Evolutionary conservation across 2,113 vertebrate genomes (phyloP), one percentile per base, ranked within the genome.

Genomic region (Semnornis frantzii): DNA sequence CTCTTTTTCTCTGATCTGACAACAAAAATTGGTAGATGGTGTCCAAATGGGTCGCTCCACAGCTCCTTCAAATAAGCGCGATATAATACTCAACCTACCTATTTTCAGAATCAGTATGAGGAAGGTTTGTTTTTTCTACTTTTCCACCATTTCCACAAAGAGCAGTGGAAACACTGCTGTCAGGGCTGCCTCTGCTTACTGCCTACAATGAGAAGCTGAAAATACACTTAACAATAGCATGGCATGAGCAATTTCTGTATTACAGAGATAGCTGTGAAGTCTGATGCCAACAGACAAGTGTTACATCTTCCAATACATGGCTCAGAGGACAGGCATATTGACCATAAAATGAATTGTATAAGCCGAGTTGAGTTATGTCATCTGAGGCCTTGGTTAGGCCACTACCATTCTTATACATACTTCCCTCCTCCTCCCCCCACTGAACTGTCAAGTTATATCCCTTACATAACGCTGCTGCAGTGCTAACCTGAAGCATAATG

Each of bases 281-380:
- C 95, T 93, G 95, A 97, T 89, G 77, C 58, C 92, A 92, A 96
- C 74, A 95, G 95, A 95, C 96, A 97, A 94, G 93, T 18, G 2
- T 94, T 94, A 95, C 13, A 4, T 90, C 94, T 89, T 95, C 79
- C 88, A 68, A 63, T 37, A 39, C 31, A 80, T 63, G 95, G 68
- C 81, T 96, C 89, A 92, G 83, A 94, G 83, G 70, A 92, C 79
- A 54, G 33, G 66, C 73, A 92, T 92, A 89, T 75, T 44, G 72
- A 94, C 92, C 87, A 96, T 70, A 92, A 92, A 95, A 94, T 90
- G 10, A 80, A 93, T 85, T 77, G 78, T 64, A 64, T 89, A 94
- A 94, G 64, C 50, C 75, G 92, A 92, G 79, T 54, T 85, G 63
- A 50, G 91, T 93, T 94, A 65, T 69, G 46, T 72, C 85, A 92